Evolutionary conservation across 2,797 vertebrate genomes (phyloP).

Genomic region (Centroberyx gerrardi): DNA sequence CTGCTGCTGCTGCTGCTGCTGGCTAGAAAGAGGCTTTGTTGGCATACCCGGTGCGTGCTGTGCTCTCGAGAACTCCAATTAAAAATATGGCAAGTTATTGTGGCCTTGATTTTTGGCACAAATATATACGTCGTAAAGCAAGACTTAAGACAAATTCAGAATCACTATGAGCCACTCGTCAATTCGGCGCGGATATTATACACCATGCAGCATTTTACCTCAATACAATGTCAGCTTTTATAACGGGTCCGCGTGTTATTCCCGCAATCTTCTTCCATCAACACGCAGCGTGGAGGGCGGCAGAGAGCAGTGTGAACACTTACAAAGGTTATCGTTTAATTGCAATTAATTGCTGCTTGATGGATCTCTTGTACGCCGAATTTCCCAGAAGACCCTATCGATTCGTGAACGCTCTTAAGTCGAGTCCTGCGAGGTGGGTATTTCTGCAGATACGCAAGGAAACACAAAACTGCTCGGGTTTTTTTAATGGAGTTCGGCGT

Average conservation of each 20-base stretch:
- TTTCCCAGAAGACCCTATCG: fast-evolving
- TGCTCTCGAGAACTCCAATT: slow-evolving; percentile 31
- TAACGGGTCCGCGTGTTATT: neutral
- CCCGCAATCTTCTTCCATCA: neutral
- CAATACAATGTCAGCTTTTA: neutral
- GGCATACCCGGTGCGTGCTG: slow-evolving; percentile 55
- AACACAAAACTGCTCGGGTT: neutral
- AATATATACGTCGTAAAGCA: too few species aligned
- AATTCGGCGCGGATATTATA: slow-evolving; percentile 16
- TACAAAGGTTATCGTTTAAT: neutral
- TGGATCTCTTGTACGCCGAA: neutral
- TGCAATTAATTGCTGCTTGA: fast-evolving
- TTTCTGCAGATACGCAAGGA: fast-evolving
- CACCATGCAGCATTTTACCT: neutral
- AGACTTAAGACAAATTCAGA: fast-evolving
- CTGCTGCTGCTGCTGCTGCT: slow-evolving; percentile 51
- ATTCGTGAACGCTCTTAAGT: fast-evolving
- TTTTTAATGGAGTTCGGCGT: slow-evolving; percentile 25
- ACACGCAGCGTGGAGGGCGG: neutral
- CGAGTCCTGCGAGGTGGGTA: fast-evolving
- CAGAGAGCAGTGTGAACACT: neutral
- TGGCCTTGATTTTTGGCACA: neutral
- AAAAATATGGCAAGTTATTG: neutral
- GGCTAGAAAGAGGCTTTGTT: slow-evolving; percentile 77
- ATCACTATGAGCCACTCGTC: fast-evolving